Percentiles rank a stretch among this genome's conserved stretches.
Evolutionary conservation across 1,140 invertebrate species (phyloP).

Genomic region (Drosophila navojoa): DNA sequence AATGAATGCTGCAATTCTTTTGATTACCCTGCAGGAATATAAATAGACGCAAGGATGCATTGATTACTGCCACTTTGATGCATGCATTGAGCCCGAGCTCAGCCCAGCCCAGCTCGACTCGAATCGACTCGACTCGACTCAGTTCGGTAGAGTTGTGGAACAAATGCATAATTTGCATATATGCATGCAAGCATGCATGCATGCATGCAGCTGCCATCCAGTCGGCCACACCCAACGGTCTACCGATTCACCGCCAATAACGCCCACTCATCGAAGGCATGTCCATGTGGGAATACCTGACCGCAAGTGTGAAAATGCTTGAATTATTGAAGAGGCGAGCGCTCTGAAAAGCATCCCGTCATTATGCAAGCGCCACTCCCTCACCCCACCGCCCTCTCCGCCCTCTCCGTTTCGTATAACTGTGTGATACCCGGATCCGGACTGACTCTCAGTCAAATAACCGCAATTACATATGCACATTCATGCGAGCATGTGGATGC

Average conservation of each 20-base stretch:
- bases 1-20: background rate
- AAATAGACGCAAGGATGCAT: constrained; percentile 34
- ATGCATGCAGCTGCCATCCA: background rate
- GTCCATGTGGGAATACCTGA: constrained; percentile 54
- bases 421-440: constrained; percentile 3
- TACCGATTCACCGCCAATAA: constrained; percentile 15
- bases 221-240: background rate
- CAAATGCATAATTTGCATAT: constrained; percentile 29
- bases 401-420: background rate
- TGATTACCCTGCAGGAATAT: constrained; percentile 17
- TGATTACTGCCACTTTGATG: constrained; percentile 25
- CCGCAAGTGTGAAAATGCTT: constrained; percentile 77
- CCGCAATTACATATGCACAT: constrained; percentile 80
- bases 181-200: background rate
- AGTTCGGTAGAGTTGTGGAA: background rate
- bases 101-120: background rate
- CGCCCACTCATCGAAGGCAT: constrained; percentile 23
- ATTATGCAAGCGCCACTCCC: constrained; percentile 6
- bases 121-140: too few species aligned
- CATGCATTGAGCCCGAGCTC: background rate
- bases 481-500: constrained; percentile 65
- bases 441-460: constrained; percentile 47
- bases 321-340: constrained; percentile 68
- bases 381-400: background rate
- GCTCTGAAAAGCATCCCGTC: constrained; percentile 26